phyloP scores from a whole-genome alignment of 2,888 invertebrate species.

The Neoitamus cyanurus region DNA sequence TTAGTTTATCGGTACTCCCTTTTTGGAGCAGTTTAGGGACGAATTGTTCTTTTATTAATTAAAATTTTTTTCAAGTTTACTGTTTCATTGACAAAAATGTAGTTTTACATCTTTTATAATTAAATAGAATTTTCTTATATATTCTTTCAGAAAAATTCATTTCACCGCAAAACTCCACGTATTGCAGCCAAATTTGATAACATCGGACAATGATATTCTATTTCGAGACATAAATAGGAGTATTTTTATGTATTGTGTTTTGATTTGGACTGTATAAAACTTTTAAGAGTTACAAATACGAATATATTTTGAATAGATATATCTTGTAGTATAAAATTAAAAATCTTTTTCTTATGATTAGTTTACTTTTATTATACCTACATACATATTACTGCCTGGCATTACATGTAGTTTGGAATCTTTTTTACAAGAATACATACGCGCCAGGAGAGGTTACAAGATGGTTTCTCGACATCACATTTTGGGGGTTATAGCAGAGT shows the following conservation, averaged over 20 bases:
- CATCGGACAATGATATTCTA: not conserved
- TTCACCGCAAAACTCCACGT: conserved; percentile 56
- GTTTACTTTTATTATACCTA: not conserved
- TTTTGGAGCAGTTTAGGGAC: no score
- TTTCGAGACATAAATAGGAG: not conserved
- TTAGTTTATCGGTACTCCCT: no score
- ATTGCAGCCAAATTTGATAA: conserved; percentile 55
- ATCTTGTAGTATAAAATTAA: not conserved
- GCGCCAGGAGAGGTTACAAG: no score
- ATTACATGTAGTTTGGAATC: no score
- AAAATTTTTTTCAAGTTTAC: not conserved
- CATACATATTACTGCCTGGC: no score
- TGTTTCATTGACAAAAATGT: no score
- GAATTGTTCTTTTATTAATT: not conserved
- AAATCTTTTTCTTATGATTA: not conserved
- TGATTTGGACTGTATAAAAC: not conserved
- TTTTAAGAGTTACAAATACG: not conserved
- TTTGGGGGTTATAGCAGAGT: no score
- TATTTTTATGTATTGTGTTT: not conserved
- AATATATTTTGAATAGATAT: not conserved
- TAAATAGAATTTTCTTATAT: not conserved
- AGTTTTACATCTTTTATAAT: not conserved
- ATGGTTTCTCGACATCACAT: no score
- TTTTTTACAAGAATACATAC: no score
- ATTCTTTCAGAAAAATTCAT: not conserved